Evolutionary conservation across 2,113 vertebrate genomes (phyloP).

Genomic region (Empidonax traillii): DNA sequence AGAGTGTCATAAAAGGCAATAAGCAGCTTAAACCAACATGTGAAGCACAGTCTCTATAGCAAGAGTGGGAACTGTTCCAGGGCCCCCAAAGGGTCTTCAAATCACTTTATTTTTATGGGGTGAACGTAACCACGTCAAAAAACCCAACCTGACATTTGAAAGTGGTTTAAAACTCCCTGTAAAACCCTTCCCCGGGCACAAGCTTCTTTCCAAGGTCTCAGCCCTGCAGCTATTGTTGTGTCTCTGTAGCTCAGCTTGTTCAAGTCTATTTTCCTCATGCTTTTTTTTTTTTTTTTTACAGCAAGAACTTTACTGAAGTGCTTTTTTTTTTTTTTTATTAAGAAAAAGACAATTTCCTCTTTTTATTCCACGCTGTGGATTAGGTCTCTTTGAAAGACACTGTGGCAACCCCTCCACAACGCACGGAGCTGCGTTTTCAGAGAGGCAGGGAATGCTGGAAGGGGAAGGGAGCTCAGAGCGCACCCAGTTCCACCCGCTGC

Average conservation of each 20-base stretch:
- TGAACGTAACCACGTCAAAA: background rate
- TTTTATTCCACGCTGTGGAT: fast-evolving
- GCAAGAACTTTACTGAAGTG: background rate
- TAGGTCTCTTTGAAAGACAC: background rate
- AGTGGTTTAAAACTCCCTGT: slow-evolving; percentile 5
- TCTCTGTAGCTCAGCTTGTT: background rate
- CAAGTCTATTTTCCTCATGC: background rate
- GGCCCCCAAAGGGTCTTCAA: background rate
- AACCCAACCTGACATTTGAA: background rate
- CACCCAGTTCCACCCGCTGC: fast-evolving
- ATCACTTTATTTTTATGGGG: background rate
- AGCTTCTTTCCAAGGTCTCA: background rate
- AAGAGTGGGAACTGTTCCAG: background rate
- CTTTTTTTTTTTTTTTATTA: background rate
- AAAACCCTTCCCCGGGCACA: background rate
- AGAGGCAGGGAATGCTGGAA: background rate
- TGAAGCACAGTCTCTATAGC: background rate
- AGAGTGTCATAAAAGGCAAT: background rate
- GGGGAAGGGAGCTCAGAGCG: background rate
- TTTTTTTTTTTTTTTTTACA: background rate
- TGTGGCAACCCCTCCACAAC: background rate
- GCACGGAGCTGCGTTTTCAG: fast-evolving
- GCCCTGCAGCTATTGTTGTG: background rate
- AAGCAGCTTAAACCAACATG: slow-evolving; percentile 4
- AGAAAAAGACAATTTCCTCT: background rate